Evolutionary conservation across 2,113 vertebrate species (phyloP).

Genomic region (Heloderma charlesbogerti): DNA sequence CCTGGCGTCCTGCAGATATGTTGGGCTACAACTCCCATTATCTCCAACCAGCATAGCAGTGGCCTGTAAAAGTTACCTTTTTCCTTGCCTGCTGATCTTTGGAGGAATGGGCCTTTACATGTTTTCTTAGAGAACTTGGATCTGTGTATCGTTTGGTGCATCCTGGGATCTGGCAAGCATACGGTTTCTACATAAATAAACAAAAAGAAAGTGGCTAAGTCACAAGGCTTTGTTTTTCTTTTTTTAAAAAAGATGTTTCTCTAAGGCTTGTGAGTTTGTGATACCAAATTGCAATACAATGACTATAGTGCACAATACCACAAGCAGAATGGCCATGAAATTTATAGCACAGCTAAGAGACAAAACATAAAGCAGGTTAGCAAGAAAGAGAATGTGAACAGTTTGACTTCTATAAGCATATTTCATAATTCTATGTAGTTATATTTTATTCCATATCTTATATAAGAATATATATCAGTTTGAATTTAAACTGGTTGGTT

Average conservation of each 20-base stretch:
- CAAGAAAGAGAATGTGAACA: slow-evolving; percentile 43
- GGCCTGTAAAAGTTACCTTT: slow-evolving; percentile 82
- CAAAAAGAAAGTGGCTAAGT: slow-evolving; percentile 50
- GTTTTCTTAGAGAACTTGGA: slow-evolving; percentile 96
- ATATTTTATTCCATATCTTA: slow-evolving; percentile 15
- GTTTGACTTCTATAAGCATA: background rate
- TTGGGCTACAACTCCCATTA: too few relatives aligned
- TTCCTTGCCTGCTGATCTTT: slow-evolving; percentile 92
- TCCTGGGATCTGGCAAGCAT: slow-evolving; percentile 94
- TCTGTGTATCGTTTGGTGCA: slow-evolving; percentile 97
- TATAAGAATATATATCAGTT: background rate
- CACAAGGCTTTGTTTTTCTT: background rate
- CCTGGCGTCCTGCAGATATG: too few relatives aligned
- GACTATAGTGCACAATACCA: background rate
- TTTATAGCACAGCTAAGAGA: slow-evolving; percentile 43
- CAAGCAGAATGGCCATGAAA: slow-evolving; percentile 38
- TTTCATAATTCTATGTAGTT: background rate
- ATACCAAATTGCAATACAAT: slow-evolving; percentile 24
- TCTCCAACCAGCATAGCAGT: background rate
- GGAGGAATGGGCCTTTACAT: slow-evolving; percentile 93
- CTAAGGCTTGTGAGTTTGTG: slow-evolving; percentile 40
- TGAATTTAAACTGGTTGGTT: background rate
- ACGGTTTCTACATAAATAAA: slow-evolving; percentile 89
- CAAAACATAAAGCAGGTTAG: slow-evolving; percentile 34
- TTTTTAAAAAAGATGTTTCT: background rate